phyloP scores from a whole-genome alignment of 2,797 vertebrate species.

The Acrossocheilus wenchowensis region DNA sequence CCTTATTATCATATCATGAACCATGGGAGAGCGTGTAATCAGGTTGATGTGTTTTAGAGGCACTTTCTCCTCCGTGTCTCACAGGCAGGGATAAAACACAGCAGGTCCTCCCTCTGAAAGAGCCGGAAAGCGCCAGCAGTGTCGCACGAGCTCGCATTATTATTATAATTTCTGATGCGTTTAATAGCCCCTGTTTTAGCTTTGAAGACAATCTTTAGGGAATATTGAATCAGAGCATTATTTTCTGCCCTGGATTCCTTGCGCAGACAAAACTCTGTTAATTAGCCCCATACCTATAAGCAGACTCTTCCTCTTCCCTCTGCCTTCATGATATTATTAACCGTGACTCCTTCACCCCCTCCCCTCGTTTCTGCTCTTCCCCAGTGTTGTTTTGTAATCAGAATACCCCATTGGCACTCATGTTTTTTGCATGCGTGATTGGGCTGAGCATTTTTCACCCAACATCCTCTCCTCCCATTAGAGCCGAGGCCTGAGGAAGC shows the following conservation, averaged over 20 bases:
- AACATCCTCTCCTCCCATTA: conserved; percentile 78
- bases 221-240: conserved; percentile 81
- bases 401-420: conserved; percentile 74
- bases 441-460: conserved; percentile 72
- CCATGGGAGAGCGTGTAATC: conserved; percentile 46
- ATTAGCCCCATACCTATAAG: conserved; percentile 83
- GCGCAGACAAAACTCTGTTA: conserved; percentile 81
- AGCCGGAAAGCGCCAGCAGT: conserved; percentile 72
- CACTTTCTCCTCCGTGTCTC: conserved; percentile 45
- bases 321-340: conserved; percentile 77
- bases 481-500: conserved; percentile 70
- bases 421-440: conserved; percentile 77
- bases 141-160: conserved; percentile 69
- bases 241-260: conserved; percentile 76
- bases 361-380: conserved; percentile 62
- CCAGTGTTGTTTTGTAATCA: conserved; percentile 79
- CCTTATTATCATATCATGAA: conserved; percentile 57
- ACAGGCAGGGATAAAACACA: conserved; percentile 47
- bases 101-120: conserved; percentile 51
- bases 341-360: conserved; percentile 71
- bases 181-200: conserved; percentile 80
- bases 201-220: conserved; percentile 83
- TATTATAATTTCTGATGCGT: conserved; percentile 79
- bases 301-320: conserved; percentile 75
- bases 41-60: conserved; percentile 60